Base-by-base conservation (phyloP, 1,140 invertebrate species). In the Elymnias hypermnestra region DNA sequence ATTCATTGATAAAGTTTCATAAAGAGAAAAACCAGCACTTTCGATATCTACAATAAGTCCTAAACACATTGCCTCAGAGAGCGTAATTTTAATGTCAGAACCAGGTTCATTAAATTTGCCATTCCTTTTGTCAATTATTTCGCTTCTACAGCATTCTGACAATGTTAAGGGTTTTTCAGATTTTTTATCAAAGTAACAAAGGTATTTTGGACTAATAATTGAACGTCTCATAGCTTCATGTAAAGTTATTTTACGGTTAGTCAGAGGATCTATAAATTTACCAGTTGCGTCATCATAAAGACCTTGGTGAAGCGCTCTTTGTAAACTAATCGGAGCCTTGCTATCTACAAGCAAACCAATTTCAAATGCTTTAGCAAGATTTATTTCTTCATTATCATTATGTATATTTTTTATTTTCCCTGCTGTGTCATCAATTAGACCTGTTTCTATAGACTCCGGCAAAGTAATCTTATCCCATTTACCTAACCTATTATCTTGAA, bases 31-130 rank as follows among this genome's bases (percentile, higher is more conserved):
- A 37, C 91, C 91, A 13, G 92, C 90, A 41, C 90, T 92, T 86
- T 96, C 94, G 53, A 95, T 95, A 67, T 96, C 94, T 8, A 96
- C 88, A 57, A 97, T 94, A 18, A 94, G 87, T 8, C 94, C 94
- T 56, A 91, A 68, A 31, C 92, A 90, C 53, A 96, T 83, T 1
- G 95, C 95, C 56, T 92, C 88, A 8, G 90, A 90, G 2, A 95
- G 69, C 14, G 92, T 83, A 9, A 96, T 88, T 45, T 87, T 83
- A 33, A 87, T 86, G 40, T 91, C 90, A 5, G 91, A 90, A 31
- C 89, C 88, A 0, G 91, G 92, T 63, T 94, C 92, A 54, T 89
- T 91, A 64, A 97, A 95, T 50, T 90, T 91, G 2, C 95, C 94
- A 25, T 88, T 90, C 47, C 92, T 84, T 51, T 93, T 89, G 78